Conservation (phyloP, 2,888 invertebrate species). For the Nezara viridula region DNA sequence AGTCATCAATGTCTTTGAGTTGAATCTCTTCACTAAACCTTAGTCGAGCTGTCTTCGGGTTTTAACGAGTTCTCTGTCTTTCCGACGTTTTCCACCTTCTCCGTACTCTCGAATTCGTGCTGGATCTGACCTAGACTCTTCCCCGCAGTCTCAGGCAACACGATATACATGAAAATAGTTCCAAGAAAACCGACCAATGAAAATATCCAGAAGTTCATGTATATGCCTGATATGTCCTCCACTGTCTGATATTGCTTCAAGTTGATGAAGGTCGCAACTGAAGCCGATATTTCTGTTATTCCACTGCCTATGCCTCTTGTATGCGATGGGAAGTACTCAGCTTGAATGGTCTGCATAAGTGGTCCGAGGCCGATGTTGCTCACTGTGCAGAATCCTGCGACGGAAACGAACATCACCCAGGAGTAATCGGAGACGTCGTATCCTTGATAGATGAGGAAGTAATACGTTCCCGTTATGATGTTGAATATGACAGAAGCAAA, state of each 20-base stretch:
- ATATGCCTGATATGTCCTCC: constrained; percentile 60
- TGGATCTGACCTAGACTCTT: constrained; percentile 64
- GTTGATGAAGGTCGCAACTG: constrained; percentile 63
- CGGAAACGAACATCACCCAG: constrained; percentile 60
- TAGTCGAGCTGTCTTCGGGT: background rate
- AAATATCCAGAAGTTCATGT: constrained; percentile 62
- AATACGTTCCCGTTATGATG: constrained; percentile 59
- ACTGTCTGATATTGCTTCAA: constrained; percentile 64
- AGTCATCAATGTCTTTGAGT: background rate
- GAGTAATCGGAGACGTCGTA: constrained; percentile 58
- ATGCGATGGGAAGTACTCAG: constrained; percentile 64
- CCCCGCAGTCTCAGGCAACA: constrained; percentile 66
- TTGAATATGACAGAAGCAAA: constrained; percentile 60
- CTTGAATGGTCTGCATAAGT: constrained; percentile 64
- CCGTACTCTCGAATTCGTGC: background rate
- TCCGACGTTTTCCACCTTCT: background rate
- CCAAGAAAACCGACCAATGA: constrained; percentile 60
- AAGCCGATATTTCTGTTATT: constrained; percentile 58
- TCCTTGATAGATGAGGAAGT: constrained; percentile 57
- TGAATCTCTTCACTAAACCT: background rate
- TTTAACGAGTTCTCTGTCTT: background rate
- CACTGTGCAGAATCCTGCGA: constrained; percentile 60
- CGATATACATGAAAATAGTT: constrained; percentile 61
- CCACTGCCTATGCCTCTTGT: constrained; percentile 64
- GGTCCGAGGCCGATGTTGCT: constrained; percentile 63